phyloP scores from a whole-genome alignment of 2,888 invertebrate species.

The Netelia fuscicornis region DNA sequence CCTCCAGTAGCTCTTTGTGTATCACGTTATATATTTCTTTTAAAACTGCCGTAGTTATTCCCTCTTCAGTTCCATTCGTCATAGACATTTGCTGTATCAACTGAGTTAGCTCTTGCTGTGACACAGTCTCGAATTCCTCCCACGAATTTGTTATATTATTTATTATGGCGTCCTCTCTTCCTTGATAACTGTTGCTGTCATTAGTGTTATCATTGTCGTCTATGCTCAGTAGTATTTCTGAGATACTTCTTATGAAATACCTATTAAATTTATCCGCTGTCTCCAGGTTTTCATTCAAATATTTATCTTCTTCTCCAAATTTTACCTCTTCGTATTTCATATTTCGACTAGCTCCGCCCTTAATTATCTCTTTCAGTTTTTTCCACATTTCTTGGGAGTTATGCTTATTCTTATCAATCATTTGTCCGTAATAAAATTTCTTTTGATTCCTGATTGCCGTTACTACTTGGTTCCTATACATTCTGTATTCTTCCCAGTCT shows the following conservation, averaged over 20 bases:
- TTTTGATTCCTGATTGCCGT: conserved; percentile 1
- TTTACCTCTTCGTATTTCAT: conserved; percentile 1
- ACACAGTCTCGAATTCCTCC: background rate
- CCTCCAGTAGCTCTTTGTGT: background rate
- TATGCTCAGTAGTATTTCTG: conserved; percentile 1
- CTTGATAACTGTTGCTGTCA: background rate
- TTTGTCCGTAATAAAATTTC: conserved; percentile 11
- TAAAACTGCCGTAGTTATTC: background rate
- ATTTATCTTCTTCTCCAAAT: conserved; percentile 14
- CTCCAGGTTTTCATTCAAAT: background rate
- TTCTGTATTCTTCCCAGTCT: conserved; percentile 17
- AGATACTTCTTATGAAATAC: background rate
- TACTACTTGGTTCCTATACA: conserved; percentile 18
- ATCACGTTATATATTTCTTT: background rate
- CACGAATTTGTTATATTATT: background rate
- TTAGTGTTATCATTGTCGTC: background rate
- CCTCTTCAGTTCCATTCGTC: background rate
- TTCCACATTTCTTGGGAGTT: conserved; percentile 38
- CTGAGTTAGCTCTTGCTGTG: background rate
- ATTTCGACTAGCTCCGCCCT: background rate
- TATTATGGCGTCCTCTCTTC: background rate
- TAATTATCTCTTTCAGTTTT: conserved; percentile 35
- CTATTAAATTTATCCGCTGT: conserved; percentile 65
- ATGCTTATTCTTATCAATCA: conserved; percentile 16
- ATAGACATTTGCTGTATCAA: background rate